phyloP scores from a whole-genome alignment of 2,113 vertebrate genomes.

The Notechis scutatus region DNA sequence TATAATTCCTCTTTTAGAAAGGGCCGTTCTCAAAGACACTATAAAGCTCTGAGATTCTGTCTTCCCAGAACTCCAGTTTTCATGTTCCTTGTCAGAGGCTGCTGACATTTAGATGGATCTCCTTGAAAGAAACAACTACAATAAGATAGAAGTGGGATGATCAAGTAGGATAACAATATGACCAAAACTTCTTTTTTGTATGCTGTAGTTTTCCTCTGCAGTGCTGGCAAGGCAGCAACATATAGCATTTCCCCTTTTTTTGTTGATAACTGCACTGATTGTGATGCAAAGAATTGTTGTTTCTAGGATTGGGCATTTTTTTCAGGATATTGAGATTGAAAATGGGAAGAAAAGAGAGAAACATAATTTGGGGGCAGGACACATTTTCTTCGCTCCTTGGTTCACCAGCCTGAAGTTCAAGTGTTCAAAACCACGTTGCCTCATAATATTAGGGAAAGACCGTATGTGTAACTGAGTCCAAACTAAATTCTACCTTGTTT shows the following conservation, averaged over 20 bases:
- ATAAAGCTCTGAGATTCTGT: background rate
- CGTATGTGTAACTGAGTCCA: background rate
- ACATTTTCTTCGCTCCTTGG: background rate
- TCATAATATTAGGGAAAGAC: background rate
- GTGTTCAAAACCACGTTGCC: background rate
- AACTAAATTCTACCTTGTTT: background rate
- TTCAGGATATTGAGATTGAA: background rate
- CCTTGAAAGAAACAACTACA: background rate
- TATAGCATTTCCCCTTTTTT: too few species aligned
- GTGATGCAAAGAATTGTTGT: background rate
- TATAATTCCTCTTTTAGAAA: conserved; percentile 3
- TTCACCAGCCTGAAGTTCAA: background rate
- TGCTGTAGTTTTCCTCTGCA: background rate
- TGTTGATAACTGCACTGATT: background rate
- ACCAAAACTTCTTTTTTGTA: background rate
- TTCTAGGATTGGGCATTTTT: background rate
- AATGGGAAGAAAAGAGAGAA: background rate
- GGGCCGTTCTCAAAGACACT: background rate
- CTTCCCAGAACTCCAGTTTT: background rate
- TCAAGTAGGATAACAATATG: background rate
- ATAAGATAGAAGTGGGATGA: background rate
- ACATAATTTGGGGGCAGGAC: background rate
- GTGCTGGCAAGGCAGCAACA: background rate
- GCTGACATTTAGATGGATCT: background rate
- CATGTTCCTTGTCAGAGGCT: background rate